Evolutionary conservation across 2,888 invertebrate genomes (phyloP), one percentile per base, ranked within the genome.

Genomic region (Synergus gifuensis): DNA sequence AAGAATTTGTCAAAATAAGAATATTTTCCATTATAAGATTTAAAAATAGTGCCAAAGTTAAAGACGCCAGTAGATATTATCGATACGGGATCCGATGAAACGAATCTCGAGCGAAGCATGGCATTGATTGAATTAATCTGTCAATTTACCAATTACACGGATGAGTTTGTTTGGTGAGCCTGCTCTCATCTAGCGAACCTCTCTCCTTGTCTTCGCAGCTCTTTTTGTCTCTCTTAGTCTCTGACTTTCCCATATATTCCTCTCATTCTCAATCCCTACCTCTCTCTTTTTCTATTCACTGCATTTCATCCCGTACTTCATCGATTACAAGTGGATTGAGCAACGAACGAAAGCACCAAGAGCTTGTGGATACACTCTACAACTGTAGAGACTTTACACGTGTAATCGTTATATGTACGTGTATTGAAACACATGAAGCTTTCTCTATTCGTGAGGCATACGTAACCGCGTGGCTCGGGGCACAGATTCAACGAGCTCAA

Each of bases 401-500:
- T 80, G 76, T 77, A 80, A 81, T 78, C 80, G 64, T 80, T 28
- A 28, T 28, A n/a, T 7, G 7, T 49, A 67, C 76, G 76, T 69
- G 77, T 73, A 78, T 80, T 78, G 77, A 79, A 78, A 77, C 76
- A 79, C 66, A 80, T 79, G 40, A 80, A 76, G 78, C 28, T 78
- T 76, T 64, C 62, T 64, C 81, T 79, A 81, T 82, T 81, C 82
- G 84, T 83, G 85, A 85, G 84, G 83, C 86, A 86, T 87, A 87
- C 88, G 88, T 89, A 89, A 90, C 89, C 89, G 90, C 89, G 89
- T 90, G 90, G 89, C 89, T 90, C 90, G 89, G 87, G 89, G 91
- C 89, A 91, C 89, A 88, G 91, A 91, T 92, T 92, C 91, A 91
- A 92, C 91, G 89, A 91, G 91, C 91, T 92, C 91, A 91, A 91